Percentiles rank a stretch among this genome's conserved stretches.
phyloP scores from a whole-genome alignment of 2,888 invertebrate species.

The Dyspetes luteomarginatus region DNA sequence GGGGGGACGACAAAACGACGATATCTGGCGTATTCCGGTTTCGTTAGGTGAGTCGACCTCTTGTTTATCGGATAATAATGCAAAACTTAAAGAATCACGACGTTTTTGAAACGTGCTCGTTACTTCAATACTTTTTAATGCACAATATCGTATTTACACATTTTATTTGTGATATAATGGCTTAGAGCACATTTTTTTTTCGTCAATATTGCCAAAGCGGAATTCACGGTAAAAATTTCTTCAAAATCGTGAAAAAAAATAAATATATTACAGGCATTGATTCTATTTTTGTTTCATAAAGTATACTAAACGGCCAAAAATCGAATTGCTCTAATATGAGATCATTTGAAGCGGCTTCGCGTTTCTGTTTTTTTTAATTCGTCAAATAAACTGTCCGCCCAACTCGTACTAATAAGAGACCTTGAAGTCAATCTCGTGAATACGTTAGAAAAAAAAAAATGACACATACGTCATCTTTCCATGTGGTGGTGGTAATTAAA shows the following conservation, averaged over 20 bases:
- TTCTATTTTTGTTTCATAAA: not conserved
- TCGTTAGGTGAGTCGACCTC: not conserved
- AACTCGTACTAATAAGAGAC: constrained; percentile 36
- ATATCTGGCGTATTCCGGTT: constrained; percentile 42
- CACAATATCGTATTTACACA: not conserved
- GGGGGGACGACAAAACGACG: constrained; percentile 4
- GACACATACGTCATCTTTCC: not conserved
- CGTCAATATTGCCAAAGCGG: not conserved
- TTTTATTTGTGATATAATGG: no score
- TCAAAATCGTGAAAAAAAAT: not conserved
- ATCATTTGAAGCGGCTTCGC: not conserved
- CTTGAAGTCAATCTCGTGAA: constrained; percentile 36
- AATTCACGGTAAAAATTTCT: not conserved
- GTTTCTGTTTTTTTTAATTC: constrained; percentile 41
- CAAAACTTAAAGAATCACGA: constrained; percentile 1
- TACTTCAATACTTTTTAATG: not conserved
- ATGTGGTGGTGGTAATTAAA: not conserved
- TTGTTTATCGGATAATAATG: not conserved
- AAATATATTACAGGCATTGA: not conserved
- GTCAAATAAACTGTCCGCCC: constrained; percentile 9
- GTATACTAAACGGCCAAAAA: no score
- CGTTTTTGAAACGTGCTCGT: not conserved
- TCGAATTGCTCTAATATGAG: no score
- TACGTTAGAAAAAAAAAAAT: constrained; percentile 13
- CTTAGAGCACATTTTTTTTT: not conserved